Percentiles rank a stretch among this genome's conserved stretches.
These are phyloP conservation scores for Drosophila anceps DNA, from an alignment of 2,888 invertebrate species.

Conservation along the genomic window DNA sequence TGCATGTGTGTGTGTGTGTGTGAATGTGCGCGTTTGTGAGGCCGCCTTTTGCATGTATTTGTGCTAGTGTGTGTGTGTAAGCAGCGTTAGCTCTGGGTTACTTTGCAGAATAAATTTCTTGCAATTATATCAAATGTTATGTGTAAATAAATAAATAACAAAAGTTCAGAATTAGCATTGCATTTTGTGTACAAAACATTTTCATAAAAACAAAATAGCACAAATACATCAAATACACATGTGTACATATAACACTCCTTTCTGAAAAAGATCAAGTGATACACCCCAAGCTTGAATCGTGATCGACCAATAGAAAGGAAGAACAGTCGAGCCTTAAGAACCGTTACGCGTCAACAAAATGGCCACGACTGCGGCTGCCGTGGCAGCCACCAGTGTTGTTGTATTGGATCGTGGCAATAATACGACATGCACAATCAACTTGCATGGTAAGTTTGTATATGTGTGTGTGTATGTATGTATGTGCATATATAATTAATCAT, in stretches of 20 bases:
- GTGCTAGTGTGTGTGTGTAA: constrained; percentile 39
- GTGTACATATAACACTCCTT: constrained; percentile 16
- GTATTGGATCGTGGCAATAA: constrained; percentile 96
- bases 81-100: constrained; percentile 43
- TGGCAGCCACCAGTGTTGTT: constrained; percentile 96
- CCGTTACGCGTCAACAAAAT: constrained; percentile 67
- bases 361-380: constrained; percentile 88
- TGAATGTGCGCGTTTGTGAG: constrained; percentile 46
- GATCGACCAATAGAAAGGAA: constrained; percentile 16
- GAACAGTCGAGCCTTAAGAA: constrained; percentile 42
- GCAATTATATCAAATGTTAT: constrained; percentile 49
- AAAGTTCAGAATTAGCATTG: constrained; percentile 42
- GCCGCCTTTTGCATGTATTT: constrained; percentile 43
- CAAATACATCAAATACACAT: constrained; percentile 5
- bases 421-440: constrained; percentile 98
- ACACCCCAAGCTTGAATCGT: not conserved
- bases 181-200: constrained; percentile 47
- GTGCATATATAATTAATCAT: constrained; percentile 70
- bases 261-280: constrained; percentile 1
- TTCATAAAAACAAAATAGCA: constrained; percentile 10
- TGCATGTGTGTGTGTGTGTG: constrained; percentile 43
- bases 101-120: constrained; percentile 69
- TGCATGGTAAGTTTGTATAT: constrained; percentile 92
- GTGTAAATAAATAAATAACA: constrained; percentile 28
- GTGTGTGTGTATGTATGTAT: constrained; percentile 9